Conservation (phyloP, 2,888 invertebrate genomes). For the Synergus gifuensis region DNA sequence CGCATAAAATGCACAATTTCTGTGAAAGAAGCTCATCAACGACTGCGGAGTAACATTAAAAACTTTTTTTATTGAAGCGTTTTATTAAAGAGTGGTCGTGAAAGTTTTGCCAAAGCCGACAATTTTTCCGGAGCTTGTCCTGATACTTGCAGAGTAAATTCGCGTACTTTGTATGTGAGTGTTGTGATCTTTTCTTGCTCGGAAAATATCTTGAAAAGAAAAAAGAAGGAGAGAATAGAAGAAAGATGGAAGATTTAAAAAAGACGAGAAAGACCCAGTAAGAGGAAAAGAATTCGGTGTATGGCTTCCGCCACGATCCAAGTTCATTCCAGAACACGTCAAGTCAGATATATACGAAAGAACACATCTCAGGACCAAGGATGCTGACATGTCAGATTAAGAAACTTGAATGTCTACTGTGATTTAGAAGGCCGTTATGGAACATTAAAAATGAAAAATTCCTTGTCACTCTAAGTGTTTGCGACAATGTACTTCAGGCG, state of each 20-base stretch:
- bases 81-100: slow-evolving; percentile 16
- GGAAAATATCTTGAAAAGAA: slow-evolving; percentile 44
- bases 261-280: slow-evolving; percentile 38
- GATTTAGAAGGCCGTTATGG: neutral
- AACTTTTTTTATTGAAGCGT: slow-evolving; percentile 24
- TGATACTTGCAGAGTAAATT: slow-evolving; percentile 14
- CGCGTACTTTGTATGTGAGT: slow-evolving; percentile 23
- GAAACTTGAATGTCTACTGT: neutral
- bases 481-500: neutral
- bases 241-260: slow-evolving; percentile 30
- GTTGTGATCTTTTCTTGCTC: neutral
- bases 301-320: slow-evolving; percentile 21
- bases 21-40: neutral
- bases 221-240: neutral
- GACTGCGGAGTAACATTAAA: neutral
- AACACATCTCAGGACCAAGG: slow-evolving; percentile 44
- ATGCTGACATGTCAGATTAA: slow-evolving; percentile 15
- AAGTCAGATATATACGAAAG: slow-evolving; percentile 6
- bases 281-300: slow-evolving; percentile 48
- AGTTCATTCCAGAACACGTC: slow-evolving; percentile 36
- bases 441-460: slow-evolving; percentile 36
- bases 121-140: slow-evolving; percentile 20
- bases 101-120: slow-evolving; percentile 10
- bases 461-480: neutral
- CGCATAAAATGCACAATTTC: slow-evolving; percentile 3